These are phyloP conservation scores for Morpho achilles DNA, from an alignment of 2,888 invertebrate genomes.

Conservation along the genomic window DNA sequence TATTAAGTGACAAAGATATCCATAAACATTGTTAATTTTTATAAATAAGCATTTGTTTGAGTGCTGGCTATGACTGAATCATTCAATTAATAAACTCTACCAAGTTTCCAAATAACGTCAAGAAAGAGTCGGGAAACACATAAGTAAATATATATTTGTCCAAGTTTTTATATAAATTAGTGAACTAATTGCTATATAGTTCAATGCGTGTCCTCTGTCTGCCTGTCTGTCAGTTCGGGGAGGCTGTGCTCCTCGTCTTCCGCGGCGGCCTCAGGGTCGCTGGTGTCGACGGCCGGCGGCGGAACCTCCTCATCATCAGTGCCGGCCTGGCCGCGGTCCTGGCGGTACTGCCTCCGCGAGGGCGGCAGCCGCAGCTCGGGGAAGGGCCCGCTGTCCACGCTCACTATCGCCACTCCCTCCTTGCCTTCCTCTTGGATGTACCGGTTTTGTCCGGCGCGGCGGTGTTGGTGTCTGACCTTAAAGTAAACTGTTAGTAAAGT, in stretches of 20 bases:
- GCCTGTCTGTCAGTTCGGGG: neutral
- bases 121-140: too few species aligned
- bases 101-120: too few species aligned
- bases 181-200: too few species aligned
- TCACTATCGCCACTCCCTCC: slow-evolving; percentile 42
- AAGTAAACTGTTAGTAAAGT: too few species aligned
- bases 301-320: slow-evolving; percentile 20
- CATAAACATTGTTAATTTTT: too few species aligned
- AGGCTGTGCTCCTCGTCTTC: neutral
- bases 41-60: too few species aligned
- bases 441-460: slow-evolving; percentile 29
- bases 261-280: slow-evolving; percentile 3
- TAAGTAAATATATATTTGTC: too few species aligned
- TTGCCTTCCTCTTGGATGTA: slow-evolving; percentile 43
- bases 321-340: slow-evolving; percentile 12
- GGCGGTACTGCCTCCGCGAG: slow-evolving; percentile 51
- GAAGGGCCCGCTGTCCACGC: slow-evolving; percentile 42
- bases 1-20: too few species aligned
- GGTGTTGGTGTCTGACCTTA: slow-evolving; percentile 19
- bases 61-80: too few species aligned
- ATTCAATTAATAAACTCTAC: too few species aligned
- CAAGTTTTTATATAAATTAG: too few species aligned
- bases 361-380: slow-evolving; percentile 49
- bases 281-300: slow-evolving; percentile 13
- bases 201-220: neutral